Conservation (phyloP, 2,797 vertebrate genomes). For the Taenioides sp. region DNA sequence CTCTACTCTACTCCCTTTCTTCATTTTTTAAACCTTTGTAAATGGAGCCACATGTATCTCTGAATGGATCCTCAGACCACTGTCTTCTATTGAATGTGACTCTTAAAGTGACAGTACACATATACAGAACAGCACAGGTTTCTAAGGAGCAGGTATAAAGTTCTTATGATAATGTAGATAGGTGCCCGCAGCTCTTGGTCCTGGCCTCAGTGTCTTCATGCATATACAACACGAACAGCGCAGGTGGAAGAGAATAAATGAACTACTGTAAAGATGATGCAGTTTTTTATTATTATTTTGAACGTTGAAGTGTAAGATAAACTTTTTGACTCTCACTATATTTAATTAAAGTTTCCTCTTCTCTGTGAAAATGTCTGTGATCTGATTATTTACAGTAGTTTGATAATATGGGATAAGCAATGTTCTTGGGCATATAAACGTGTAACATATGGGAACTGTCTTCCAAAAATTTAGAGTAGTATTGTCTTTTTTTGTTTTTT, state of each 20-base stretch:
- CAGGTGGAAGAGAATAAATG: conserved; percentile 78
- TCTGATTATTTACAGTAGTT: conserved; percentile 75
- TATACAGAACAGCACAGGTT: conserved; percentile 56
- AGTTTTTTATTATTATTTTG: conserved; percentile 84
- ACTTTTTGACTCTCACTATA: conserved; percentile 99
- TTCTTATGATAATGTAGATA: conserved; percentile 42
- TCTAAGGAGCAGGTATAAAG: conserved; percentile 27
- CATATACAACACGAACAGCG: conserved; percentile 82
- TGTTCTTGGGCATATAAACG: background rate
- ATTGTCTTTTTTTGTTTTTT: too few species aligned
- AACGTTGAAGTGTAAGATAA: conserved; percentile 96
- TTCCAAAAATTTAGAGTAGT: too few species aligned
- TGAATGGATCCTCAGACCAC: conserved; percentile 68
- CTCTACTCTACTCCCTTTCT: background rate
- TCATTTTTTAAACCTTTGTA: conserved; percentile 18
- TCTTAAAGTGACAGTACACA: conserved; percentile 56
- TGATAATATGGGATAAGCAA: background rate
- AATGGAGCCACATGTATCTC: conserved; percentile 67
- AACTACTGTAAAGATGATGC: conserved; percentile 98
- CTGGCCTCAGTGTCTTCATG: conserved; percentile 30
- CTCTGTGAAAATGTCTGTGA: conserved; percentile 83
- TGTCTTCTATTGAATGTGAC: conserved; percentile 53
- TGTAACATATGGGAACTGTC: background rate
- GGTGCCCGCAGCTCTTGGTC: conserved; percentile 33
- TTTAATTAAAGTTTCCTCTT: conserved; percentile 99